Evolutionary conservation across 2,113 vertebrate species (phyloP).

Genomic region (Phylloscopus whistleri): DNA sequence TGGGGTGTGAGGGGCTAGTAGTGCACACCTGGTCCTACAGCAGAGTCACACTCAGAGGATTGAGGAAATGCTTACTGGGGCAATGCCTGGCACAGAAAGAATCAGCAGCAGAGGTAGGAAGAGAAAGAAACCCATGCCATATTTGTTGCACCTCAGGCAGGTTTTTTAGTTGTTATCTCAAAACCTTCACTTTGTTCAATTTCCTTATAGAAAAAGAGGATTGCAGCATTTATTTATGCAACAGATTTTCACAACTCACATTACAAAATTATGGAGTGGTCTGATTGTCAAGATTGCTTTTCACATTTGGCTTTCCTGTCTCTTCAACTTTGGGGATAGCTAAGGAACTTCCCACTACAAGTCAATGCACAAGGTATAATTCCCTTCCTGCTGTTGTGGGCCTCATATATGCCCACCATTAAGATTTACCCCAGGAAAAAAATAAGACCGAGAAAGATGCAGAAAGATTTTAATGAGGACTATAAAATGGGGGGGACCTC

Average conservation of each 20-base stretch:
- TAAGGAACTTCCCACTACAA: not conserved
- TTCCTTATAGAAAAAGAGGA: not conserved
- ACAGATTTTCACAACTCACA: not conserved
- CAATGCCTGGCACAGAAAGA: not conserved
- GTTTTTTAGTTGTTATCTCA: not conserved
- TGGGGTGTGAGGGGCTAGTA: not conserved
- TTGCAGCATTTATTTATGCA: not conserved
- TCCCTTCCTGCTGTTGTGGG: not conserved
- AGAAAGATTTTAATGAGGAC: not conserved
- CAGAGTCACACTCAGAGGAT: not conserved
- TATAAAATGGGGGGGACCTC: not conserved
- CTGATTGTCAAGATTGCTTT: not conserved
- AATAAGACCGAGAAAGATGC: not conserved
- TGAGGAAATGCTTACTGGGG: not conserved
- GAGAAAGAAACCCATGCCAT: not conserved
- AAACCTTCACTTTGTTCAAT: not conserved
- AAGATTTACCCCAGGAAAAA: not conserved
- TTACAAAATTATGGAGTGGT: not conserved
- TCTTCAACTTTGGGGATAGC: not conserved
- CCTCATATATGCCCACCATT: not conserved
- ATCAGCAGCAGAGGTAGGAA: not conserved
- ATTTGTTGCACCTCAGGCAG: not conserved
- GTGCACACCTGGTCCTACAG: not conserved
- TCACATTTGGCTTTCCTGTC: not conserved
- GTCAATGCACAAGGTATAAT: not conserved